Percentiles rank a stretch among this genome's conserved stretches.
Evolutionary conservation across 2,113 vertebrate genomes (phyloP).

Genomic region (Poeciliopsis prolifica): DNA sequence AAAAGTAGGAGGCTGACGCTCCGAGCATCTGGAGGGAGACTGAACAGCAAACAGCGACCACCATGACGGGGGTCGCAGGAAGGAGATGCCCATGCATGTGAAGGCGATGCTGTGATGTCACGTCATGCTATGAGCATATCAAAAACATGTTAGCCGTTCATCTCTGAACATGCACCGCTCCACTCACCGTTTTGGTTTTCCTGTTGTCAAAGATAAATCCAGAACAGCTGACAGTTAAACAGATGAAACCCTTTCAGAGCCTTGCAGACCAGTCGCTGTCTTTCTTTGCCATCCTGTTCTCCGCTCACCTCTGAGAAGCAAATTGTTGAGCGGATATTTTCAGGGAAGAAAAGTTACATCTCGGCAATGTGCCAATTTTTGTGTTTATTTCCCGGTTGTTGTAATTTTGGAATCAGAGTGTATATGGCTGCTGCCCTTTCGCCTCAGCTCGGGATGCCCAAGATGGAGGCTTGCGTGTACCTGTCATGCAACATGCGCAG

Average conservation of each 20-base stretch:
- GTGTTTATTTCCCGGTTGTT: slow-evolving; percentile 22
- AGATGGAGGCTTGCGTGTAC: slow-evolving; percentile 83
- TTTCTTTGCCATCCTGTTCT: slow-evolving; percentile 61
- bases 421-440: slow-evolving; percentile 69
- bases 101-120: slow-evolving; percentile 13
- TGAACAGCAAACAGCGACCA: slow-evolving; percentile 66
- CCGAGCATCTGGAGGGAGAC: slow-evolving; percentile 18
- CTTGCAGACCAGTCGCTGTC: slow-evolving; percentile 51
- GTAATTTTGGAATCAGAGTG: slow-evolving; percentile 34
- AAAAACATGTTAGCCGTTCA: not conserved
- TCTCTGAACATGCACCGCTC: not conserved
- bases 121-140: not conserved
- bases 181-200: slow-evolving; percentile 65
- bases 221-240: slow-evolving; percentile 50
- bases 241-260: slow-evolving; percentile 43
- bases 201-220: slow-evolving; percentile 42
- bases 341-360: slow-evolving; percentile 56
- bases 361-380: slow-evolving; percentile 61
- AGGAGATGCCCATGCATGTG: slow-evolving; percentile 46
- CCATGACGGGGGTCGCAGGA: slow-evolving; percentile 65
- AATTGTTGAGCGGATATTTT: slow-evolving; percentile 8
- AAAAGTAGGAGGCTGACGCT: slow-evolving; percentile 33
- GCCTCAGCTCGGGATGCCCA: slow-evolving; percentile 75
- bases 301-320: slow-evolving; percentile 13
- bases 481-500: slow-evolving; percentile 85